Evolutionary conservation across 1,140 invertebrate species (phyloP), one percentile per base, ranked within the genome.

Genomic region (Octopus bimaculoides): DNA sequence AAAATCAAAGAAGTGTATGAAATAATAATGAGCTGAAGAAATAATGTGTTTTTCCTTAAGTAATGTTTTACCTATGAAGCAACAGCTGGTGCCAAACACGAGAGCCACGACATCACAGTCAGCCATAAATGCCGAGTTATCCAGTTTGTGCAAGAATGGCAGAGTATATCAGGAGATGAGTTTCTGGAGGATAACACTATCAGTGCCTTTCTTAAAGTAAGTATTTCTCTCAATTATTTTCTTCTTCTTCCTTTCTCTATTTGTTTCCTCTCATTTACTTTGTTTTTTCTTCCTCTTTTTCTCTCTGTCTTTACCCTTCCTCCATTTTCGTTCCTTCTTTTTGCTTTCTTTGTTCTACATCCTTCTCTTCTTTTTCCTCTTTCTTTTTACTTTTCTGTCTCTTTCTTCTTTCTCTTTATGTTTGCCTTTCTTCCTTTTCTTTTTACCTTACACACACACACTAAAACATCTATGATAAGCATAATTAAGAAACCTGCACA

Each of bases 91-190:
- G 90, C 81, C 91, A 94, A 95, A 84, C 89, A 92, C 93, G 94
- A 95, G 82, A 81, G 77, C 4, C 83, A 80, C 73, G 86, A 88
- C 41, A 95, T 94, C 87, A 91, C 94, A 20, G 86, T 95, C 79
- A 92, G 93, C 76, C 94, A 93, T 84, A 95, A 95, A 89, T 91
- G 93, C 85, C 92, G 94, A 82, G 94, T 96, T 0, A 92, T 96
- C 53, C 93, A 94, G 82, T 96, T 96, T 90, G 92, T 96, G 54
- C 93, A 94, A 83, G 92, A 93, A 83, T 96, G 95, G 95, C 92
- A 93, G 10, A 92, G 91, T 56, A 92, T 94, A 8, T 92, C 95
- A 17, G 90, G 94, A 4, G 92, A 94, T 83, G 93, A 93, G 0
- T 95, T 95, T 75, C 94, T 94, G 85, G 93, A 94, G 83, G 94